Conservation (phyloP, 2,797 vertebrate species). For the Labeo calbasu region DNA sequence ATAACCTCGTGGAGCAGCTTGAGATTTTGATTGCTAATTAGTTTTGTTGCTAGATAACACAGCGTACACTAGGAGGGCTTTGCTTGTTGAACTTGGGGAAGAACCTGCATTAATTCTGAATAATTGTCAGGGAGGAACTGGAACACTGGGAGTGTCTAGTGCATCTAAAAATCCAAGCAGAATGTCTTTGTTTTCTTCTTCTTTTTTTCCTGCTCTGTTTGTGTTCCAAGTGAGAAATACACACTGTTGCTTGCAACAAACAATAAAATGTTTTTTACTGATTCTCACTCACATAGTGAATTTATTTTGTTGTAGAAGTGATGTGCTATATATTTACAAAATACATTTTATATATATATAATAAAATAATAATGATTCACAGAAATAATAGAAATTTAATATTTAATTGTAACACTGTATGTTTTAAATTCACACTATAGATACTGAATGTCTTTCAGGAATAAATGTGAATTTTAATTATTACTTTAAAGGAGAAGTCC, state of each 20-base stretch:
- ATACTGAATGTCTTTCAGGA: neutral
- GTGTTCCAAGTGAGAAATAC: slow-evolving; percentile 1
- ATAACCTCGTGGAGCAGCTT: slow-evolving; percentile 72
- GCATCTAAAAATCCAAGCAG: slow-evolving; percentile 42
- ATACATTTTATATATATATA: neutral
- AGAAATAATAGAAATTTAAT: neutral
- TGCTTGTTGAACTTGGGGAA: slow-evolving; percentile 69
- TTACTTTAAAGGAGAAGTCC: no score
- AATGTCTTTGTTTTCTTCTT: slow-evolving; percentile 29
- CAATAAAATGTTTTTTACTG: neutral
- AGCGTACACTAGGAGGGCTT: slow-evolving; percentile 61
- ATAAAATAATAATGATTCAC: neutral
- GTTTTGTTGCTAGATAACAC: slow-evolving; percentile 74
- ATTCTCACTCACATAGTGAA: neutral
- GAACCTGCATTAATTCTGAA: slow-evolving; percentile 70
- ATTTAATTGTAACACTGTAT: neutral
- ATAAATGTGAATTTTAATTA: neutral
- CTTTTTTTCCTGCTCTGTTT: neutral
- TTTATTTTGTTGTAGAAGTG: neutral
- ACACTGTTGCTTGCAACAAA: neutral
- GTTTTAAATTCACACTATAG: neutral
- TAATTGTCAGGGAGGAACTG: slow-evolving; percentile 61
- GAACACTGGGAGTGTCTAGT: slow-evolving; percentile 50
- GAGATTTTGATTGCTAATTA: slow-evolving; percentile 74
- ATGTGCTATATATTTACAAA: slow-evolving; percentile 9